Evolutionary conservation across 53 echinoderm and acorn worm genomes (phyloP), one percentile per base, ranked within the genome.

Genomic region (Henricia sp.): DNA sequence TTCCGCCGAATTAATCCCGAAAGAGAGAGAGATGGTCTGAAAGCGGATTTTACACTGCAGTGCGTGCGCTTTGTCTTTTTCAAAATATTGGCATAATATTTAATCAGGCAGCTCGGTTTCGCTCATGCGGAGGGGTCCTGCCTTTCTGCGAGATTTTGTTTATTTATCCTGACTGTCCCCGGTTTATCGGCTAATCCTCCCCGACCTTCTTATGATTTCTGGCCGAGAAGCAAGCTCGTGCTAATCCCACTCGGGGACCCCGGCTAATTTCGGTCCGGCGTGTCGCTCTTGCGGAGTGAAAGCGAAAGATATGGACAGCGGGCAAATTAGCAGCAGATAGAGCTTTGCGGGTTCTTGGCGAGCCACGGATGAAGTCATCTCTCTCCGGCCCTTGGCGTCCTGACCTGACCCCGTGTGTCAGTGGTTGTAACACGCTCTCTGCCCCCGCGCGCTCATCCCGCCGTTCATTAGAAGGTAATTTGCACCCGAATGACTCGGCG

Each of bases 381-480:
- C n/a, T n/a, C n/a, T n/a, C n/a, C n/a, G n/a, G n/a, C n/a, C n/a
- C 3, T 20, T 42, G 50, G 4, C 19, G 64, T 32, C 55, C 56
- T 38, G 57, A 74, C 74, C 74, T 42, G 10, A 3, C 6, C 14
- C 48, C 8, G 48, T 42, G 25, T 19, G 34, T 4, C 39, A 34
- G 35, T 16, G 68, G 40, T 68, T 36, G 39, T n/a, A n/a, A n/a
- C n/a, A n/a, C n/a, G n/a, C n/a, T n/a, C n/a, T 59, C 33, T 30
- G 1, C 3, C 21, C 50, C n/a, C n/a, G n/a, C n/a, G n/a, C n/a
- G n/a, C n/a, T n/a, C n/a, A n/a, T n/a, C n/a, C n/a, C 80, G 64
- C 48, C 64, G 80, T 64, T 80, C 80, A 80, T 80, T 80, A 80
- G 44, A 21, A 80, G 63, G 64, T 80, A 80, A 80, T 80, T 80